phyloP scores from a whole-genome alignment of 1,140 invertebrate genomes.

The Zaprionus capensis region DNA sequence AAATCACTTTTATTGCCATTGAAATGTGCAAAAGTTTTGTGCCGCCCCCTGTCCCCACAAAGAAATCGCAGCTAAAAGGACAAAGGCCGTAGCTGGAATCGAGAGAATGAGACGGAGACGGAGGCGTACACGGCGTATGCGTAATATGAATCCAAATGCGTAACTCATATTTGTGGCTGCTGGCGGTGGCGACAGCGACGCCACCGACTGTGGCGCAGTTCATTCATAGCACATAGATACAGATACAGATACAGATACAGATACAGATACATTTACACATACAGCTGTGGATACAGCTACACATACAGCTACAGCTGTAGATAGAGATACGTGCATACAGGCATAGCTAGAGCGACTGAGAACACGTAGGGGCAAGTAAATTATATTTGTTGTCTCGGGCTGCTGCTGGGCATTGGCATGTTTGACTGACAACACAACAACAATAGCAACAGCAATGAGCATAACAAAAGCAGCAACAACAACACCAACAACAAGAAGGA shows the following conservation, averaged over 20 bases:
- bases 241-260: conserved; percentile 1
- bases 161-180: conserved; percentile 64
- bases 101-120: background rate
- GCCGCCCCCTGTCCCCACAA: background rate
- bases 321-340: background rate
- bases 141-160: conserved; percentile 64
- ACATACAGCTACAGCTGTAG: background rate
- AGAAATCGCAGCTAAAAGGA: background rate
- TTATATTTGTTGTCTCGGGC: conserved; percentile 57
- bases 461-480: conserved; percentile 9
- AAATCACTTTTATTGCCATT: conserved; percentile 83
- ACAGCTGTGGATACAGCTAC: background rate
- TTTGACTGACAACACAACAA: conserved; percentile 59
- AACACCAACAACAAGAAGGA: conserved; percentile 18
- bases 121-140: conserved; percentile 52
- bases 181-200: background rate
- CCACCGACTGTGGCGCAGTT: conserved; percentile 32
- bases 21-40: conserved; percentile 74
- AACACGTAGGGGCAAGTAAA: conserved; percentile 56
- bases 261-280: background rate
- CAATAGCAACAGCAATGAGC: conserved; percentile 13
- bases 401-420: conserved; percentile 51
- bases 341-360: background rate
- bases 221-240: conserved; percentile 31
- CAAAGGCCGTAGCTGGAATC: background rate